phyloP scores from a whole-genome alignment of 2,113 vertebrate species.

The Panthera leo region DNA sequence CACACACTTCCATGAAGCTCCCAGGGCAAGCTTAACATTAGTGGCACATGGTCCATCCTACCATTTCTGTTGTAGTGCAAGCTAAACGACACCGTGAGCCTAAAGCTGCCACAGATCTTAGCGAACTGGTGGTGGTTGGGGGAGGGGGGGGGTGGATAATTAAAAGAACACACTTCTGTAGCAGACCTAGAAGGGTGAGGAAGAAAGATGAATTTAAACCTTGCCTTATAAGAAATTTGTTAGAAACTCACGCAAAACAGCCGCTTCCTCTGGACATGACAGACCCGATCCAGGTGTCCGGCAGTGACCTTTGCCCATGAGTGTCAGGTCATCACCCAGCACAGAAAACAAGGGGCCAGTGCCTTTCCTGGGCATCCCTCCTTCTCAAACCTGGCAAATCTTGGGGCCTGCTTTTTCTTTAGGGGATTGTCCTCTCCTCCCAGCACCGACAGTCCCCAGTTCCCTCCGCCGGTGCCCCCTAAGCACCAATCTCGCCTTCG shows the following conservation, averaged over 20 bases:
- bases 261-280: constrained; percentile 63
- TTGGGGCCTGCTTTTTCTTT: constrained; percentile 40
- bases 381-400: constrained; percentile 10
- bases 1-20: constrained; percentile 32
- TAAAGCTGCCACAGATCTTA: constrained; percentile 41
- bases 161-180: constrained; percentile 53
- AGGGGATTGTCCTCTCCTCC: constrained; percentile 10
- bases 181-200: background rate
- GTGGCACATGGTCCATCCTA: constrained; percentile 26
- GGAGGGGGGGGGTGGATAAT: constrained; percentile 9
- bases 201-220: constrained; percentile 48
- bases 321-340: constrained; percentile 51
- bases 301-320: constrained; percentile 52
- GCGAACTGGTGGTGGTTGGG: background rate
- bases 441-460: background rate
- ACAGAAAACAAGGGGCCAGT: constrained; percentile 9
- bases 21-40: constrained; percentile 40
- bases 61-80: constrained; percentile 48
- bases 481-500: background rate
- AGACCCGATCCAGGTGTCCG: constrained; percentile 59
- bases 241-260: constrained; percentile 69
- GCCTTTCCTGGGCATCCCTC: constrained; percentile 29
- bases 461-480: background rate
- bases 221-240: constrained; percentile 53
- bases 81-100: constrained; percentile 63